Percentiles rank a stretch among this genome's conserved stretches.
Evolutionary conservation across 2,797 vertebrate genomes (phyloP).

Genomic region (Oryzias sinensis): DNA sequence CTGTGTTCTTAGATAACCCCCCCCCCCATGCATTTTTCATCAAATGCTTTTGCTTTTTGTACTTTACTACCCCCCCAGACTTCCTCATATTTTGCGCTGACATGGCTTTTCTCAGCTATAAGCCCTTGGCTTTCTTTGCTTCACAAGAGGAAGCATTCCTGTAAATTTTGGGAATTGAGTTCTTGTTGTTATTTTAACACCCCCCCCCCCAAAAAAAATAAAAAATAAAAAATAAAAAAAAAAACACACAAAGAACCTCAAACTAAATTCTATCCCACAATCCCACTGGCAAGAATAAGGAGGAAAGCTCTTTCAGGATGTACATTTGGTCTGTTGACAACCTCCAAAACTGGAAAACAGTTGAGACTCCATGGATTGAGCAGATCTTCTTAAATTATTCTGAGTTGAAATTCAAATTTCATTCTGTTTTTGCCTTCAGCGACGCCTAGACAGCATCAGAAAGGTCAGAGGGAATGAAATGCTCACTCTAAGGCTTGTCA

Average conservation of each 20-base stretch:
- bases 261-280: slow-evolving; percentile 39
- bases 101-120: slow-evolving; percentile 62
- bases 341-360: slow-evolving; percentile 40
- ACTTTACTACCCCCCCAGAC: slow-evolving; percentile 58
- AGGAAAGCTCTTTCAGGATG: slow-evolving; percentile 28
- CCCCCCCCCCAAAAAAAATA: too few relatives aligned
- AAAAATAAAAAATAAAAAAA: too few relatives aligned
- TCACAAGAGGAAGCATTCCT: slow-evolving; percentile 23
- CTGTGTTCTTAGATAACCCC: slow-evolving; percentile 4
- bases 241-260: slow-evolving; percentile 1
- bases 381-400: slow-evolving; percentile 66
- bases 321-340: slow-evolving; percentile 44
- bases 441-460: slow-evolving; percentile 63
- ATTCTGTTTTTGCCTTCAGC: slow-evolving; percentile 73
- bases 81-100: slow-evolving; percentile 71
- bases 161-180: slow-evolving; percentile 26
- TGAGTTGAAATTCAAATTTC: slow-evolving; percentile 66
- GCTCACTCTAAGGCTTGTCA: slow-evolving; percentile 69
- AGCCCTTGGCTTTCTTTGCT: slow-evolving; percentile 57
- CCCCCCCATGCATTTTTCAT: slow-evolving; percentile 72
- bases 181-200: slow-evolving; percentile 2
- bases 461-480: slow-evolving; percentile 75
- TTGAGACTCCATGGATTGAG: slow-evolving; percentile 31
- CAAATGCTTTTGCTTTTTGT: slow-evolving; percentile 40
- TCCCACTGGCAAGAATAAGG: slow-evolving; percentile 32